Conservation (phyloP, 2,797 vertebrate genomes). For the Lepus townsendii region DNA sequence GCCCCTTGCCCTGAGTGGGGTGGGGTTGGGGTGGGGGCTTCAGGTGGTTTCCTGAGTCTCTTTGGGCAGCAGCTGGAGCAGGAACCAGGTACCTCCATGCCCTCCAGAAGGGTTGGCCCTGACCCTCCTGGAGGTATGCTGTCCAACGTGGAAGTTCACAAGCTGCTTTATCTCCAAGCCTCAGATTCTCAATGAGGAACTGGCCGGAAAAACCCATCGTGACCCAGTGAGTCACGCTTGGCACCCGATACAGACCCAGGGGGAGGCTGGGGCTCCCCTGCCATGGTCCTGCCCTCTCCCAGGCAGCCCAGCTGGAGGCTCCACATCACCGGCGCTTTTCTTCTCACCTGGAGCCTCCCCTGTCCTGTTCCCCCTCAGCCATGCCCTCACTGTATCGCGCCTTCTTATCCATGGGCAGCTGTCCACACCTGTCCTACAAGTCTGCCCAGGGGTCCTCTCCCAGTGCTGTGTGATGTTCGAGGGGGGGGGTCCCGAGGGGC, state of each 20-base stretch:
- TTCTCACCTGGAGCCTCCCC: background rate
- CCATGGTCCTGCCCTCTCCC: background rate
- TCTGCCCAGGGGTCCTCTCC: background rate
- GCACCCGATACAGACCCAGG: background rate
- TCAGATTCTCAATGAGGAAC: background rate
- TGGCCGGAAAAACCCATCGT: no score
- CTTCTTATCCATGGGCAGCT: background rate
- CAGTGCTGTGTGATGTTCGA: background rate
- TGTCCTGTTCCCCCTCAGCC: background rate
- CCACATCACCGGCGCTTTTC: background rate
- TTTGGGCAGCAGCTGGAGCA: background rate
- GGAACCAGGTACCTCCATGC: background rate
- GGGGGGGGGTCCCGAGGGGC: background rate
- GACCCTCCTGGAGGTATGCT: background rate
- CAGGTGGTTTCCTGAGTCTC: background rate
- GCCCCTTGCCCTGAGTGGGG: no score
- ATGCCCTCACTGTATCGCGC: background rate
- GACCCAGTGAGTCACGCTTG: background rate
- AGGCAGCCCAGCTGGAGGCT: background rate
- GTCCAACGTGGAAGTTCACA: background rate
- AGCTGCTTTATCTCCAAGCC: background rate
- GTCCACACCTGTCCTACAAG: background rate
- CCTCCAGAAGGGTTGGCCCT: no score
- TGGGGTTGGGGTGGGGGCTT: no score
- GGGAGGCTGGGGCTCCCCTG: background rate